phyloP scores from a whole-genome alignment of 2,797 vertebrate species.

The Rhinichthys osculus region DNA sequence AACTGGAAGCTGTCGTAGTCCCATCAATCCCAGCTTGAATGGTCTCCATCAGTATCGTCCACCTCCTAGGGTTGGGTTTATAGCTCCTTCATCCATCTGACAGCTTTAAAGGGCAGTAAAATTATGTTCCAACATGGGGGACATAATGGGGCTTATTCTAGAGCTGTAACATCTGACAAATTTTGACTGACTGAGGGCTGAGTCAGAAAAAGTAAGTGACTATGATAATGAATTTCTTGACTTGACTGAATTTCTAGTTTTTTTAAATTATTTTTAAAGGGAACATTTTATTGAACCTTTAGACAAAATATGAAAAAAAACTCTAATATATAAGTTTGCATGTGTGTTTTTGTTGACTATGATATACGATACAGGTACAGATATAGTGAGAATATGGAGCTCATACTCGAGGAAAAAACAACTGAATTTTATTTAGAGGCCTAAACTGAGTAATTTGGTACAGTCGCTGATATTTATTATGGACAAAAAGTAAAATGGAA shows the following conservation, averaged over 20 bases:
- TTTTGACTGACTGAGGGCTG: slow-evolving; percentile 43
- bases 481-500: no score
- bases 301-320: not conserved
- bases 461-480: no score
- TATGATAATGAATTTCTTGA: not conserved
- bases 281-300: not conserved
- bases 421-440: no score
- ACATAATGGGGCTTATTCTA: slow-evolving; percentile 57
- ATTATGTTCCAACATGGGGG: slow-evolving; percentile 56
- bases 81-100: slow-evolving; percentile 46
- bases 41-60: slow-evolving; percentile 55
- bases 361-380: no score
- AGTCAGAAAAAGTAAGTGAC: slow-evolving; percentile 10
- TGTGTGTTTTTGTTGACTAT: no score
- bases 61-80: slow-evolving; percentile 46
- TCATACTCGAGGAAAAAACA: no score
- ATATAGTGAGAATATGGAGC: no score
- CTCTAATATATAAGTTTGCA: not conserved
- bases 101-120: slow-evolving; percentile 64
- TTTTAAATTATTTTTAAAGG: not conserved
- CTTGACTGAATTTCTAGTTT: not conserved
- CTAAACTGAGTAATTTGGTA: not conserved
- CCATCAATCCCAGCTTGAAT: slow-evolving; percentile 63
- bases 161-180: slow-evolving; percentile 38
- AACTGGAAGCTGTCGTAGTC: slow-evolving; percentile 52